A percentile compares a stretch with the other conserved stretches of the same genome.
phyloP scores from a whole-genome alignment of 2,888 invertebrate species.

The Fragum whitleyi region DNA sequence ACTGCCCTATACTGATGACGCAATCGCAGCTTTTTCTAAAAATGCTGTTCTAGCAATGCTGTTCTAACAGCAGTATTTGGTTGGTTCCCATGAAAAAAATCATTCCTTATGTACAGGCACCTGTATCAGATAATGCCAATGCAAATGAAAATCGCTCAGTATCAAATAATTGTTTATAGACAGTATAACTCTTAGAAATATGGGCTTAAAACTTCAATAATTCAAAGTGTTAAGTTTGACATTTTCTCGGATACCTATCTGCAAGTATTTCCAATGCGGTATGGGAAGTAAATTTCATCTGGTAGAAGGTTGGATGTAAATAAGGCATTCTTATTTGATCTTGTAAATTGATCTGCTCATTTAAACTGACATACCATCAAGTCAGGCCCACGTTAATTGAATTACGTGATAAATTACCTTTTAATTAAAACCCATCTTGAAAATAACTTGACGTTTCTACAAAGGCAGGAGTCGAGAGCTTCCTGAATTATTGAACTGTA shows the following conservation, averaged over 20 bases:
- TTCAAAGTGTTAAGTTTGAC: no score
- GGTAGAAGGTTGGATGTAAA: constrained; percentile 1
- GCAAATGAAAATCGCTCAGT: no score
- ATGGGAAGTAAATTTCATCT: background rate
- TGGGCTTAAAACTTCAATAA: no score
- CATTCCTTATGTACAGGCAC: no score
- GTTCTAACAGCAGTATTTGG: no score
- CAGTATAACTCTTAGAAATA: no score
- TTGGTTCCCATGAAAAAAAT: no score
- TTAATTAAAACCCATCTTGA: constrained; percentile 22
- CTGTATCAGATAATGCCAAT: no score
- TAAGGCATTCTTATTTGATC: constrained; percentile 3
- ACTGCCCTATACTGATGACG: no score
- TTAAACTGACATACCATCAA: constrained; percentile 13
- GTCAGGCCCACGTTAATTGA: constrained; percentile 6
- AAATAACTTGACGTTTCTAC: constrained; percentile 3
- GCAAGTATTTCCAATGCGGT: background rate
- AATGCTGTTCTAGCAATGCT: no score
- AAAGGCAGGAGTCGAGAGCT: constrained; percentile 1
- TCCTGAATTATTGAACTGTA: constrained; percentile 40
- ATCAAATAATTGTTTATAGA: no score
- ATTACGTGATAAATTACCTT: constrained; percentile 19
- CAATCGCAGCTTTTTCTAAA: no score
- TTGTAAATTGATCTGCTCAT: constrained; percentile 10
- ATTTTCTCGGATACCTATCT: background rate